These are phyloP conservation scores for Labeo calbasu DNA, from an alignment of 2,797 vertebrate genomes.

Conservation along the genomic window DNA sequence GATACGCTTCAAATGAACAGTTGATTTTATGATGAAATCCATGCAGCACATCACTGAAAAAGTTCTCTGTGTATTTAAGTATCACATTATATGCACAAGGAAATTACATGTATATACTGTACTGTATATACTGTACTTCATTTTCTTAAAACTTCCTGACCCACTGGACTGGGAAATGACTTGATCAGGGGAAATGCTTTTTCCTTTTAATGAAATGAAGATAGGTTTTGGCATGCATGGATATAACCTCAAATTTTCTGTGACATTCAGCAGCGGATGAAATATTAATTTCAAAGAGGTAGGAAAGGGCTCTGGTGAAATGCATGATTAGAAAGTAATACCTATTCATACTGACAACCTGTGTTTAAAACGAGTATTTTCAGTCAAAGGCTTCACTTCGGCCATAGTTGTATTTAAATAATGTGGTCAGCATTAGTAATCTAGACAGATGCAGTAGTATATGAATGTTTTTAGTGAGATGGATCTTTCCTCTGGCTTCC, in stretches of 20 bases:
- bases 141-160: conserved; percentile 39
- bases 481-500: background rate
- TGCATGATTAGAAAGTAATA: conserved; percentile 42
- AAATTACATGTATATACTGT: background rate
- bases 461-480: background rate
- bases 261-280: conserved; percentile 49
- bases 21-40: conserved; percentile 2
- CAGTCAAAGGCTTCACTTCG: conserved; percentile 4
- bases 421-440: conserved; percentile 4
- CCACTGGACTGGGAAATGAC: conserved; percentile 61
- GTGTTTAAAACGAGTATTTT: conserved; percentile 27
- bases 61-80: background rate
- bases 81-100: background rate
- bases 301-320: conserved; percentile 8
- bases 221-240: conserved; percentile 67
- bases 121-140: background rate
- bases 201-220: conserved; percentile 68
- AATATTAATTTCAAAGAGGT: conserved; percentile 64
- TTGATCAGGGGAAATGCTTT: conserved; percentile 65
- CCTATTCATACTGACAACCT: conserved; percentile 21
- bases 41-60: background rate
- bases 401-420: conserved; percentile 25
- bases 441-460: background rate
- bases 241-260: conserved; percentile 65
- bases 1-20: background rate